phyloP scores from a whole-genome alignment of 2,888 invertebrate species.

The Watsonalla cultraria region DNA sequence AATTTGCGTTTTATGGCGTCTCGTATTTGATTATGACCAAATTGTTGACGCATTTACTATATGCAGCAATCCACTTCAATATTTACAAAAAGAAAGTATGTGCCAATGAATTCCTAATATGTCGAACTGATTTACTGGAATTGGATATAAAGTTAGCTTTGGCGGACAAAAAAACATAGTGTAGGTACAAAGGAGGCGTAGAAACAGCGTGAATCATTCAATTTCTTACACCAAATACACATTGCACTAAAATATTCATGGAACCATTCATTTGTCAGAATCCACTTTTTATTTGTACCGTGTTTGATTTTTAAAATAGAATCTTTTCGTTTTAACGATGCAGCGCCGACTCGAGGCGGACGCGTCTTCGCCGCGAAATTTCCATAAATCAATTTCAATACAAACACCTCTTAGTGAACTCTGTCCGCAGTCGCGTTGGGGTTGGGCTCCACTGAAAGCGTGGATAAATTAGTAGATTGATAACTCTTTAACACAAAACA shows the following conservation, averaged over 20 bases:
- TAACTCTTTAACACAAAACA: not conserved
- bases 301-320: conserved; percentile 27
- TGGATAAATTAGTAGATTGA: not conserved
- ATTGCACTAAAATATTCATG: not conserved
- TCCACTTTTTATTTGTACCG: conserved; percentile 10
- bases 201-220: not conserved
- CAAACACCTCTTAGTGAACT: conserved; percentile 77
- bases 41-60: too few relatives aligned
- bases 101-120: too few relatives aligned
- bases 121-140: too few relatives aligned
- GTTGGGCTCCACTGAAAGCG: conserved; percentile 27
- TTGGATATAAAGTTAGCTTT: too few relatives aligned
- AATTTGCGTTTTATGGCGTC: too few relatives aligned
- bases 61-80: too few relatives aligned
- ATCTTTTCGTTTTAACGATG: conserved; percentile 54
- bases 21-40: too few relatives aligned
- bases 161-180: too few relatives aligned
- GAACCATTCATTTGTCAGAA: not conserved
- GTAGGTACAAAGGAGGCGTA: too few relatives aligned
- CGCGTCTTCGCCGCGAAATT: conserved; percentile 66
- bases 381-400: conserved; percentile 77
- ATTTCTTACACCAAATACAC: not conserved
- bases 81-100: too few relatives aligned
- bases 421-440: conserved; percentile 53
- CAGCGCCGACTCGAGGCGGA: conserved; percentile 41